A percentile compares a stretch with the other conserved stretches of the same genome.
Evolutionary conservation across 2,888 invertebrate genomes (phyloP).

Genomic region (Eustalomyia histrio): DNA sequence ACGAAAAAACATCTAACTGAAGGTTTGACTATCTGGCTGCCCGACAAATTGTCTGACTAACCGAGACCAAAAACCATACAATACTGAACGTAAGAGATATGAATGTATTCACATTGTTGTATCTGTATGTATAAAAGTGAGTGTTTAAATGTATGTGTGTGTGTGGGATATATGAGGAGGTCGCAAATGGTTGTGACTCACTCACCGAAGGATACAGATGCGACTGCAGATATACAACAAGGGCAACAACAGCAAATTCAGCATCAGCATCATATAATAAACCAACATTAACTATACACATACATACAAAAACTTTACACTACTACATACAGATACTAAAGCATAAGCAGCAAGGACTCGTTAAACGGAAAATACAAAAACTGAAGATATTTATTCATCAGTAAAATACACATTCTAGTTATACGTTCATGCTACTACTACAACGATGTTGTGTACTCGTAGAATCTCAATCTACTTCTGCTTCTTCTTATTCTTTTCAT

Average conservation of each 20-base stretch:
- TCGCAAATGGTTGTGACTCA: constrained; percentile 65
- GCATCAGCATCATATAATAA: constrained; percentile 54
- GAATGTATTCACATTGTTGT: constrained; percentile 52
- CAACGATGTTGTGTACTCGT: constrained; percentile 19
- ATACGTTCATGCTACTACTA: constrained; percentile 18
- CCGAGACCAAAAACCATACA: constrained; percentile 64
- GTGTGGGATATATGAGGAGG: constrained; percentile 51
- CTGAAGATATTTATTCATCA: constrained; percentile 59
- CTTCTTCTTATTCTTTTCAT: constrained; percentile 21
- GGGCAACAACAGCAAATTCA: constrained; percentile 51
- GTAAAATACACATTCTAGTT: constrained; percentile 38
- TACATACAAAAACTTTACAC: constrained; percentile 7
- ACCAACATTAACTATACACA: constrained; percentile 46
- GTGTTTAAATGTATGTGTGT: constrained; percentile 16
- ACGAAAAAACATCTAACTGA: constrained; percentile 22
- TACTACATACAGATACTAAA: background rate
- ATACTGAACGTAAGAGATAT: constrained; percentile 57
- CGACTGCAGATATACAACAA: constrained; percentile 62
- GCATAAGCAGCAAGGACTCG: constrained; percentile 62
- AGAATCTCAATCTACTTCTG: constrained; percentile 38
- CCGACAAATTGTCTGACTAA: constrained; percentile 29
- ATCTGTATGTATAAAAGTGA: background rate
- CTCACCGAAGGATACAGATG: constrained; percentile 65
- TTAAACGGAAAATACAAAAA: constrained; percentile 57
- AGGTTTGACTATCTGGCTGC: constrained; percentile 37